Base-by-base conservation (phyloP, 2,797 vertebrate genomes). In the Eulemur mongoz region DNA sequence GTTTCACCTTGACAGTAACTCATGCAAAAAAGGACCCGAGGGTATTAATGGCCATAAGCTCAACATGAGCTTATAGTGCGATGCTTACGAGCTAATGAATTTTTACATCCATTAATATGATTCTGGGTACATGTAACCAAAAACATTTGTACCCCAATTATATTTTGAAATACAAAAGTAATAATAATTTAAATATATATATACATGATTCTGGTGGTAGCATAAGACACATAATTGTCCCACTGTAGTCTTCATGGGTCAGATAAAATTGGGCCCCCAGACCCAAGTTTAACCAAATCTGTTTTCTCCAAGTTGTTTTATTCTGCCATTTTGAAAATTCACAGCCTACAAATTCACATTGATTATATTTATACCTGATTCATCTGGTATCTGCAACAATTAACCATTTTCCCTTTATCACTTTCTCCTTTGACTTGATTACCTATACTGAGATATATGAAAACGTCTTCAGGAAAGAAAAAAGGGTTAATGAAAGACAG, bases 351-450 rank as follows among this genome's bases (percentile, higher is more conserved):
- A 94, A 95, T 20, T 93, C 20, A 15, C 61, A 2, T 86, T 81
- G 73, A 88, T 92, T 96, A 89, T 79, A 92, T 95, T 95, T 84
- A 83, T 89, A 91, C 70, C 57, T 94, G 72, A 25, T 8, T 70
- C 59, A 95, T 57, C n/a, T 96, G 96, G 38, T 45, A 45, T 50
- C 35, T 57, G 35, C 63, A 89, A 70, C 79, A 89, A 92, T 54
- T 97, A 86, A 48, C 1, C 73, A 38, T 50, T 97, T 59, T 70
- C 48, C 32, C 18, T 61, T 65, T 57, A 82, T 90, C 86, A 91
- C 43, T 78, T 92, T 97, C 65, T 79, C 59, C 7, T 87, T 94
- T 97, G 73, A 84, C 95, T 96, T 87, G 75, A 93, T 35, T 65
- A 90, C 6, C 67, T 76, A 95, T 78, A 18, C 80, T 43, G 54